Base-by-base conservation (phyloP, 1,140 invertebrate species). In the Dreissena rostriformis region DNA sequence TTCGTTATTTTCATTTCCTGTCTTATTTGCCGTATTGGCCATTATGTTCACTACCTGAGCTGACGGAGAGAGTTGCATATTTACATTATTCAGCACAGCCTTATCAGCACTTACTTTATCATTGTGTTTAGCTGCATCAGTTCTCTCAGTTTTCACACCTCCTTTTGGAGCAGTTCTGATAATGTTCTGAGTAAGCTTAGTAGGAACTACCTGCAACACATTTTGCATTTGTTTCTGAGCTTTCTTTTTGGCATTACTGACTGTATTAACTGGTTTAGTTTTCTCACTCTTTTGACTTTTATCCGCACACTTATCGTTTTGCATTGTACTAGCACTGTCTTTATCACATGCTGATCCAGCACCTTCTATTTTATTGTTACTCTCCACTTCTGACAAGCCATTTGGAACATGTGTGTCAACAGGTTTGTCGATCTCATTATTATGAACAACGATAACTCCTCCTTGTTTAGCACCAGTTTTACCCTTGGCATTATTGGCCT, bases 121-220 rank as follows among this genome's bases (percentile, higher is more conserved):
- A 53, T 0, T 14, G 55, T 7, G 15, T 53, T 29, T 57, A 39
- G 68, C 71, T 1, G 24, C 26, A 0, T 22, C 78, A 80, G 55
- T 28, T 29, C 75, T 82, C 15, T 82, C 72, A 2, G 66, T 28
- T 10, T 53, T 66, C 8, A 51, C 15, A 51, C 12, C 66, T 24
- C 65, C 24, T 68, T 82, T 82, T 51, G 80, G 80, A 24, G 65
- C 80, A 66, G 80, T 82, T 68, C 80, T 65, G 24, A 82, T 8
- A 55, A 82, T 82, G 39, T 82, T 82, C 75, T 74, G 55, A 55
- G 80, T 82, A 2, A 82, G 65, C 75, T 75, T 82, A 10, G 80
- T 82, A 15, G 80, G 80, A 7, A 75, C 72, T 39, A 82, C 80
- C 19, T 82, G 80, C 24, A 82, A 39, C 8, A 82, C 80, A 82